These are phyloP conservation scores for Clarias pachynema DNA, from an alignment of 2,797 vertebrate species.

Conservation along the genomic window DNA sequence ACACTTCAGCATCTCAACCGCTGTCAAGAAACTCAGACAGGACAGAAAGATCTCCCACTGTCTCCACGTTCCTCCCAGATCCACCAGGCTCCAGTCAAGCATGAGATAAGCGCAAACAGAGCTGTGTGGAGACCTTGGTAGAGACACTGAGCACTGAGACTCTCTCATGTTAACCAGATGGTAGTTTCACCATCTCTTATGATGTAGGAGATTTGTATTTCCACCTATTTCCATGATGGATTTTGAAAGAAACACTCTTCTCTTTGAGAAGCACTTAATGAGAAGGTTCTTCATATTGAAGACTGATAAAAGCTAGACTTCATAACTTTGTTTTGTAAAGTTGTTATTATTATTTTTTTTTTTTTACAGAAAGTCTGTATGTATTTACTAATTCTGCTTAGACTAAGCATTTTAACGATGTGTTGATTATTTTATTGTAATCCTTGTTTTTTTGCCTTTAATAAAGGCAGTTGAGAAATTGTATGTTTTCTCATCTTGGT, in stretches of 20 bases:
- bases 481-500: slow-evolving; percentile 39
- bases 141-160: slow-evolving; percentile 37
- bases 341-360: slow-evolving; percentile 19
- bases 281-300: slow-evolving; percentile 59
- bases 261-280: slow-evolving; percentile 14
- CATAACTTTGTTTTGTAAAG: slow-evolving; percentile 38
- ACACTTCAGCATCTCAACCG: slow-evolving; percentile 49
- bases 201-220: slow-evolving; percentile 54
- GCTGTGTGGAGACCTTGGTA: slow-evolving; percentile 69
- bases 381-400: slow-evolving; percentile 32
- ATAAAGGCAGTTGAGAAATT: slow-evolving; percentile 40
- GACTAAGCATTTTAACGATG: slow-evolving; percentile 34
- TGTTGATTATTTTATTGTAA: slow-evolving; percentile 37
- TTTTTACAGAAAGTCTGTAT: slow-evolving; percentile 40
- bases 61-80: slow-evolving; percentile 49
- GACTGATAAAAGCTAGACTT: slow-evolving; percentile 44
- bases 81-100: slow-evolving; percentile 55
- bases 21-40: slow-evolving; percentile 48
- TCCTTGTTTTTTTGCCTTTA: slow-evolving; percentile 34
- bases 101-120: slow-evolving; percentile 38
- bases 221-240: slow-evolving; percentile 12
- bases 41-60: slow-evolving; percentile 26
- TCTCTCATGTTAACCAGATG: slow-evolving; percentile 49
- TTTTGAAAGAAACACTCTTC: slow-evolving; percentile 5
- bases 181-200: slow-evolving; percentile 46